Base-by-base conservation (phyloP, 2,113 vertebrate species). In the Scophthalmus maximus region DNA sequence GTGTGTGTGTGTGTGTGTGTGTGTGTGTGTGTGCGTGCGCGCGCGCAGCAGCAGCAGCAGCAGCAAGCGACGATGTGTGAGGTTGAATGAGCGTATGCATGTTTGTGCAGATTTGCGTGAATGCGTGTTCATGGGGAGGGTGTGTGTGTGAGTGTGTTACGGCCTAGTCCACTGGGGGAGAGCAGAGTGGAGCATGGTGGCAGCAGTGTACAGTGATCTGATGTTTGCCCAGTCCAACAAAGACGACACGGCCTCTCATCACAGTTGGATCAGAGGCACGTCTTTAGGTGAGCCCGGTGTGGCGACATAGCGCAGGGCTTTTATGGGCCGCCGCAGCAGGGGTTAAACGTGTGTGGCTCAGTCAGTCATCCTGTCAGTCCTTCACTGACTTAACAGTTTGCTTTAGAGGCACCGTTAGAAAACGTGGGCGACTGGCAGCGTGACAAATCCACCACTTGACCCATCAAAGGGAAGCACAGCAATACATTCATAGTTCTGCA, bases 201-300 rank as follows among this genome's bases (percentile, higher is more conserved):
- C 61, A 68, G 84, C 58, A 32, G 71, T 44, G 14, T 26, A 68
- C 80, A 70, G 81, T 78, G 82, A 88, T 90, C 78, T 88, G 83
- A 89, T 69, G 68, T 25, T 62, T 73, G 64, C 78, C 73, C 63
- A 18, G 68, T 68, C 73, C 87, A 83, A 86, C 85, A 88, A 86
- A 85, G 79, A 68, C 64, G 40, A 67, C 68, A 64, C n/a, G 11
- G 73, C 70, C 58, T 80, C 87, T 88, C 78, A 89, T 91, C 91
- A 86, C 81, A 72, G 82, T n/a, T 11, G 52, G 89, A 92, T 90
- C 88, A 92, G 87, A 90, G 83, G 81, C 81, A 12, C 67, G 26
- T 87, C 79, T 89, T 85, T 79, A 86, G 87, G 79, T 85, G 87
- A 78, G 82, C 73, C 59, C 42, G 4, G 52, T 10, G 47, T 46